These are phyloP conservation scores for Leuctra nigra DNA, from an alignment of 2,888 invertebrate species.

Conservation along the genomic window DNA sequence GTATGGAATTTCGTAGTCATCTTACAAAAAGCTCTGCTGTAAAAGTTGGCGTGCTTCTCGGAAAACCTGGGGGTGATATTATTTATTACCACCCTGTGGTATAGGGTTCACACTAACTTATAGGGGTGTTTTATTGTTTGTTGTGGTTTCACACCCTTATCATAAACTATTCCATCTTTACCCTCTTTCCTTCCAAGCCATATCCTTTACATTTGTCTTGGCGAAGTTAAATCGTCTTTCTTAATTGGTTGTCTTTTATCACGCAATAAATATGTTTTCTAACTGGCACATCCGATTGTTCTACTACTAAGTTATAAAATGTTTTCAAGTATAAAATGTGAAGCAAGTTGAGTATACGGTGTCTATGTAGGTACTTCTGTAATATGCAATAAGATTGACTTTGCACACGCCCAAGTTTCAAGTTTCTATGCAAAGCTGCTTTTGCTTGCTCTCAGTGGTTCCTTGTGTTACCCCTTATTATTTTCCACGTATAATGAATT, in stretches of 20 bases:
- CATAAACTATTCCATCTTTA: conserved; percentile 17
- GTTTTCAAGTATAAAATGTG: not conserved
- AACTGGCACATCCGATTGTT: not conserved
- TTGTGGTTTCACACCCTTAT: conserved; percentile 15
- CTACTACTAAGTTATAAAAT: not conserved
- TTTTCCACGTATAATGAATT: conserved; percentile 12
- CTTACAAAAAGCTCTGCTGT: conserved; percentile 12
- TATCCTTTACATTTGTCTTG: not conserved
- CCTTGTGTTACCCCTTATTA: too few species aligned
- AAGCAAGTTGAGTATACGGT: not conserved
- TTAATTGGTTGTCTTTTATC: conserved; percentile 4
- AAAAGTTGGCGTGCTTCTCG: conserved; percentile 14
- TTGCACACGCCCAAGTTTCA: not conserved
- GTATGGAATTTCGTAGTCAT: conserved; percentile 17
- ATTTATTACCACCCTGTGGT: conserved; percentile 17
- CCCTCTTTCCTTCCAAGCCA: conserved; percentile 4
- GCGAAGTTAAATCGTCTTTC: not conserved
- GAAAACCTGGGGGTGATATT: conserved; percentile 8
- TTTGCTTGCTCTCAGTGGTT: not conserved
- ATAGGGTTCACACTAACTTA: conserved; percentile 12
- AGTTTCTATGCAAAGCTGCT: not conserved
- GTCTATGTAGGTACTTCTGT: not conserved
- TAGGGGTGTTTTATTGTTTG: conserved; percentile 18
- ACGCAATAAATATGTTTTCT: not conserved
- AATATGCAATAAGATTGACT: not conserved